A percentile compares a stretch with the other conserved stretches of the same genome.
These are phyloP conservation scores for Pseudachorutes palmiensis DNA, from an alignment of 1,140 invertebrate species.

Conservation along the genomic window DNA sequence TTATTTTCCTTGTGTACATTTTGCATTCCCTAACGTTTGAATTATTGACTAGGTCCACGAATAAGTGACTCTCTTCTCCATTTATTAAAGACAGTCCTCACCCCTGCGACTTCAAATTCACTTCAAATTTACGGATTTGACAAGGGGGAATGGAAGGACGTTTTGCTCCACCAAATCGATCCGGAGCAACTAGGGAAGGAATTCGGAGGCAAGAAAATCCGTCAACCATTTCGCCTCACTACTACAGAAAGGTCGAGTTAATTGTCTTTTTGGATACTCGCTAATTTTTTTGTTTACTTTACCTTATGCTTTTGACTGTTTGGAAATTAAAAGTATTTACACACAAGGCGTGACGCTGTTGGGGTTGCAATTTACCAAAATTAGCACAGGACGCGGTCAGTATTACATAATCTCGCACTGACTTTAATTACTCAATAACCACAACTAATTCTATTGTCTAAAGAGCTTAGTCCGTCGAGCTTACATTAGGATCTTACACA, in stretches of 20 bases:
- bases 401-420: too few species aligned
- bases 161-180: not conserved
- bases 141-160: slow-evolving; percentile 4
- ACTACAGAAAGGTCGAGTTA: not conserved
- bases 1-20: not conserved
- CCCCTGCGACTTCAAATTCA: not conserved
- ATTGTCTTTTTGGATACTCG: too few species aligned
- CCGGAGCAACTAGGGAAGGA: not conserved
- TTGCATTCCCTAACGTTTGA: not conserved
- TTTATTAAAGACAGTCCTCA: not conserved
- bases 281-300: too few species aligned
- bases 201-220: not conserved
- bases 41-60: not conserved
- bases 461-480: too few species aligned
- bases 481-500: too few species aligned
- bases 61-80: slow-evolving; percentile 1
- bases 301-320: too few species aligned
- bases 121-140: not conserved
- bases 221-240: not conserved
- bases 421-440: too few species aligned
- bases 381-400: too few species aligned
- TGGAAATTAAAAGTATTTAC: too few species aligned
- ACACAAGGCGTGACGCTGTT: too few species aligned
- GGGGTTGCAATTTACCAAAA: too few species aligned
- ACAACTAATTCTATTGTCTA: too few species aligned